Evolutionary conservation across 2,888 invertebrate genomes (phyloP), one percentile per base, ranked within the genome.

Genomic region (Prosapia bicincta): DNA sequence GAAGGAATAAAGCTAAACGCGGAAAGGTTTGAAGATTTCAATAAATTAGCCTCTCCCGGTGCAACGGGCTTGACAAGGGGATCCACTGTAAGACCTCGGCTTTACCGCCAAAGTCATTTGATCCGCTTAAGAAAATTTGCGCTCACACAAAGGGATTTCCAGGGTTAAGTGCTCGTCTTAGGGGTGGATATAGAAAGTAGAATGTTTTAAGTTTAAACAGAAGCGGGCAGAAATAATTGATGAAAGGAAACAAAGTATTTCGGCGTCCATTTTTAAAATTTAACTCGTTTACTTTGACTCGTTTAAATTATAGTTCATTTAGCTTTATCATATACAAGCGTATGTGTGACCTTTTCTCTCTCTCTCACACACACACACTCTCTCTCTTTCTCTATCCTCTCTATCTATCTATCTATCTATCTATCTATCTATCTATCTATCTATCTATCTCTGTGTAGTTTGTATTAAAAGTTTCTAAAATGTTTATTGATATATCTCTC

Each of bases 121-220:
- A 78, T 76, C 78, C 79, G 79, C 78, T 79, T 79, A 79, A 79
- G 79, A 79, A 79, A 79, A 79, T 79, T 79, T 78, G 78, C 78
- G 78, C 79, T 76, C 78, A 78, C 78, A 78, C 77, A 77, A 76
- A 76, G 77, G 79, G 77, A 78, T 78, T 78, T 77, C 23, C 26
- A 66, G 71, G 71, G 71, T 71, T 71, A 71, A 71, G 71, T 71
- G 71, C 71, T 20, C 71, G 71, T 71, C 71, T 71, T 71, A 71
- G 71, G 54, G 71, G 71, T 65, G 71, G 71, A 65, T 71, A 71
- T 71, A 71, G 54, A 71, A 71, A 65, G 71, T 28, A 10, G 28
- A 65, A 54, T 71, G 54, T 65, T 71, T 65, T 13, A 71, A 28
- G 10, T 54, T 43, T 13, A 13, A 38, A n/a, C n/a, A 54, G 54